Conservation (phyloP, 2,113 vertebrate genomes). For the Columba janthina region DNA sequence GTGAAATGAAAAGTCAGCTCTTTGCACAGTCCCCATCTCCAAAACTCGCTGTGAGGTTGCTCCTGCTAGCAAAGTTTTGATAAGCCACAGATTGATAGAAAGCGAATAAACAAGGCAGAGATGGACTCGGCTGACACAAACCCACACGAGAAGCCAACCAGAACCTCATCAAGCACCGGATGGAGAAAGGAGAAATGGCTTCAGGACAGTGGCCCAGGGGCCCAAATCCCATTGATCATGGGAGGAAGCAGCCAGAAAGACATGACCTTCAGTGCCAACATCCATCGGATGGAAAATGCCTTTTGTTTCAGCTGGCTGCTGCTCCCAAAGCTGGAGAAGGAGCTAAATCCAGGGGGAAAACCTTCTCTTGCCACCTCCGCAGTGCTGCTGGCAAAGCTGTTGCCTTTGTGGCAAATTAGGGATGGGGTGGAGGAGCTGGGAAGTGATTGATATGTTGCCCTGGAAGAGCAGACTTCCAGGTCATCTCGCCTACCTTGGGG, state of each 20-base stretch:
- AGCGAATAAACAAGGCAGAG: background rate
- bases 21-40: background rate
- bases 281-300: background rate
- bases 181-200: background rate
- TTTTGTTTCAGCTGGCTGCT: background rate
- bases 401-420: background rate
- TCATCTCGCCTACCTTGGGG: background rate
- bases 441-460: background rate
- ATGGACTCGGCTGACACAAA: background rate
- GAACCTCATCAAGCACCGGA: background rate
- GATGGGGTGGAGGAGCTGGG: background rate
- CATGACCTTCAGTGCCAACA: background rate
- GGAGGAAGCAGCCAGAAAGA: background rate
- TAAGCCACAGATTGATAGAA: background rate
- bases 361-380: background rate
- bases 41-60: rapidly evolving
- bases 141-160: background rate
- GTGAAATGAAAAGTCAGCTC: background rate
- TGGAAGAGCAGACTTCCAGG: background rate
- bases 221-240: background rate
- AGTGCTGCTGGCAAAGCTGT: background rate
- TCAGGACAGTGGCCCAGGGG: rapidly evolving
- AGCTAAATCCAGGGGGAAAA: background rate
- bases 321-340: background rate
- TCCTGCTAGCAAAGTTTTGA: background rate